phyloP scores from a whole-genome alignment of 2,888 invertebrate species.

The Aradus depressus region DNA sequence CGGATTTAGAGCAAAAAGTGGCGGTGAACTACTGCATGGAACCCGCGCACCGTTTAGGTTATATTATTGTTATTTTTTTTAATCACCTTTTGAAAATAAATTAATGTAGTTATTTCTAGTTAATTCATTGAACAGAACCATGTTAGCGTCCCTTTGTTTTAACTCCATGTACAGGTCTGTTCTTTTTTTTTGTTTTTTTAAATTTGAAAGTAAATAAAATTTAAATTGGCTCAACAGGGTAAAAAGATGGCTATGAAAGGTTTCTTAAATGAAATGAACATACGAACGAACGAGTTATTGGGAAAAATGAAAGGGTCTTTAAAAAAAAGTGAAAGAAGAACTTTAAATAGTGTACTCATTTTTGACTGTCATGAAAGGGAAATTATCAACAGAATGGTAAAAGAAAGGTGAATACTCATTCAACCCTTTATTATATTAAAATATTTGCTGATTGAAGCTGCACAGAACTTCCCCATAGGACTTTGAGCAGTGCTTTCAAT shows the following conservation, averaged over 20 bases:
- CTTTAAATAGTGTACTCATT: conserved; percentile 78
- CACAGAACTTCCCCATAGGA: too few relatives aligned
- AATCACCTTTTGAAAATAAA: too few relatives aligned
- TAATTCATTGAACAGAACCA: not conserved
- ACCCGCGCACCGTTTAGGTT: too few relatives aligned
- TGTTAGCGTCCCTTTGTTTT: not conserved
- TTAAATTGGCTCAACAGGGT: conserved; percentile 39
- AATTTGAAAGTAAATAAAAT: not conserved
- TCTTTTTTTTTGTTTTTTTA: not conserved
- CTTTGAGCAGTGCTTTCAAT: too few relatives aligned
- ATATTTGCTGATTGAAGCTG: too few relatives aligned
- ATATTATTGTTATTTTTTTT: too few relatives aligned
- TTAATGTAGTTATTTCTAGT: not conserved
- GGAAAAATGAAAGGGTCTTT: conserved; percentile 57
- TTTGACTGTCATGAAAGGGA: conserved; percentile 82
- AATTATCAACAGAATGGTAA: conserved; percentile 19
- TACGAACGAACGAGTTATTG: conserved; percentile 73
- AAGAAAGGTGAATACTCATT: conserved; percentile 42
- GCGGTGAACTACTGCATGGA: too few relatives aligned
- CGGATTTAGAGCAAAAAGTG: too few relatives aligned
- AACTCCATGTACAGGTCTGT: too few relatives aligned
- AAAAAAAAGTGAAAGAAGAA: conserved; percentile 66
- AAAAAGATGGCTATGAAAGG: conserved; percentile 83
- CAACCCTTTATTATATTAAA: too few relatives aligned
- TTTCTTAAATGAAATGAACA: conserved; percentile 65